These are phyloP conservation scores for Drosophila mojavensis DNA, from an alignment of 1,140 invertebrate species.

Conservation along the genomic window DNA sequence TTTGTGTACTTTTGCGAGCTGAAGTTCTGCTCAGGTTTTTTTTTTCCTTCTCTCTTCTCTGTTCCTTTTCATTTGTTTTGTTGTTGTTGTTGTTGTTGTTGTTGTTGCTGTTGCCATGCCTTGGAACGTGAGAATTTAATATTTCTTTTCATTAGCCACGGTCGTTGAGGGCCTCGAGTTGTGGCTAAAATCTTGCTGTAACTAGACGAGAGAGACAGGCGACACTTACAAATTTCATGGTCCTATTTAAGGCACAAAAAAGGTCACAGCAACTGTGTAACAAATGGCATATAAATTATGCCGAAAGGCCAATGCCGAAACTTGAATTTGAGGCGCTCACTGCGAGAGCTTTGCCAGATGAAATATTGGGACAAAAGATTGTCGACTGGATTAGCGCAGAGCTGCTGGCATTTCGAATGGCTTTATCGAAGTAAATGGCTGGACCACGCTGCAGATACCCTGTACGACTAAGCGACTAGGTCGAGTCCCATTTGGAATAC, in stretches of 20 bases:
- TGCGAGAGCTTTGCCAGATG: conserved; percentile 4
- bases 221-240: conserved; percentile 75
- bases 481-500: neutral
- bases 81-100: conserved; percentile 5
- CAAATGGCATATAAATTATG: conserved; percentile 45
- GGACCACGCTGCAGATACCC: neutral
- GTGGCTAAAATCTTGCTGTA: conserved; percentile 29
- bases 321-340: conserved; percentile 19
- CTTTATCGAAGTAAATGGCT: neutral
- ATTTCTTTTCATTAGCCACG: conserved; percentile 81
- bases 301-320: conserved; percentile 34
- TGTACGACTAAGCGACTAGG: neutral
- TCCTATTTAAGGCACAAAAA: conserved; percentile 38
- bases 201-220: conserved; percentile 28
- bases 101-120: conserved; percentile 41
- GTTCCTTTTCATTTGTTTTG: conserved; percentile 41
- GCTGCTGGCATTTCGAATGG: conserved; percentile 1
- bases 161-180: conserved; percentile 27
- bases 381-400: conserved; percentile 2
- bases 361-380: conserved; percentile 16
- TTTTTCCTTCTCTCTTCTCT: neutral
- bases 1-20: conserved; percentile 69
- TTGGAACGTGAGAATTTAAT: conserved; percentile 81
- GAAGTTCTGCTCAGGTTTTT: conserved; percentile 36
- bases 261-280: conserved; percentile 53